Base-by-base conservation (phyloP, 2,797 vertebrate species). In the Anguilla pacifica region DNA sequence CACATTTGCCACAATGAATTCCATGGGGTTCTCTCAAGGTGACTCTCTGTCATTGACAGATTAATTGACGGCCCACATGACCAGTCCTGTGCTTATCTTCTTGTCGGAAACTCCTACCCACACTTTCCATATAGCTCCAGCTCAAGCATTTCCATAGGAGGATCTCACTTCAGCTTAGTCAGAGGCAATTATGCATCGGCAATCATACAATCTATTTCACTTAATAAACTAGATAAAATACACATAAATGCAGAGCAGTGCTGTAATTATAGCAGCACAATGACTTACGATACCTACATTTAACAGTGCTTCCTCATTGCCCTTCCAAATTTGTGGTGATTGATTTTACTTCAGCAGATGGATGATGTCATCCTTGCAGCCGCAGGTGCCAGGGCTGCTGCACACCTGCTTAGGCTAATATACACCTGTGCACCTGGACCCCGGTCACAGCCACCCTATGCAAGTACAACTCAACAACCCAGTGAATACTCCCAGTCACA, bases 1-100 rank as follows among this genome's bases (percentile, higher is more conserved):
- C 82, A 57, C 25, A 25, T 84, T 5, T 61, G 83, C 86, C 70
- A 49, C 83, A 49, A 51, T 28, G 46, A 43, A 57, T 72, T 74
- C 46, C 53, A 64, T 64, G 43, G 86, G 90, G 89, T 88, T 89
- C 84, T 10, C 11, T 89, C 89, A 91, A 90, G 87, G 89, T 89
- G 28, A 85, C 90, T 70, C 85, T 49, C 25, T 84, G 35, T 59
- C 81, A 64, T 61, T 84, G 85, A 86, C 87, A 84, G 15, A 77
- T 77, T 28, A 25, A 64, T 13, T 57, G 51, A 87, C 87, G 84
- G 84, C 86, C 72, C 64, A 83, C 6, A 84, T 25, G 10, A 11
- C 46, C 82, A 89, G 53, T 87, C 43, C 28, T 39, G 35, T 43
- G 74, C 39, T 79, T 39, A 43, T 83, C 22, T 72, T 22, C 55